Percentiles rank a stretch among this genome's conserved stretches.
These are phyloP conservation scores for Malacosoma neustria DNA, from an alignment of 2,888 invertebrate species.

Conservation along the genomic window DNA sequence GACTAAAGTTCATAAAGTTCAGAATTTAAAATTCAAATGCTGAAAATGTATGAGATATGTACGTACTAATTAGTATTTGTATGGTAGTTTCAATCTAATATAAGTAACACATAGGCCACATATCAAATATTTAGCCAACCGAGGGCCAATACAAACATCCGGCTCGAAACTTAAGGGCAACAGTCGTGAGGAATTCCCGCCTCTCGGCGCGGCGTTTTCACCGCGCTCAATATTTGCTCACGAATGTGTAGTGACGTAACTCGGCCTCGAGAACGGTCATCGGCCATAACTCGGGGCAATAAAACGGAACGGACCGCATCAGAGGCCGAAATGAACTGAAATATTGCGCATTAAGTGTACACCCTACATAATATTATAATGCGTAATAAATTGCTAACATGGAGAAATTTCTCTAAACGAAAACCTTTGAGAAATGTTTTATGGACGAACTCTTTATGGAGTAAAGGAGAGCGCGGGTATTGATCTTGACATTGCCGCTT, in stretches of 20 bases:
- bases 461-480: neutral
- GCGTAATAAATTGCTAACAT: neutral
- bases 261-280: conserved; percentile 2
- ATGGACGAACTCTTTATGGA: neutral
- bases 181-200: neutral
- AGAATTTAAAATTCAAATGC: too few species aligned
- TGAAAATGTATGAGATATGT: too few species aligned
- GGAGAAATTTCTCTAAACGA: neutral
- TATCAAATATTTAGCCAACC: neutral
- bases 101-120: too few species aligned
- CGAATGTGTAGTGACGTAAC: neutral
- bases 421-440: neutral
- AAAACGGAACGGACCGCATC: conserved; percentile 1
- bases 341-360: neutral
- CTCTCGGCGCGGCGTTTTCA: neutral
- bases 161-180: neutral
- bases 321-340: neutral
- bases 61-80: too few species aligned
- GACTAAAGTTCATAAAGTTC: too few species aligned
- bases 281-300: conserved; percentile 5
- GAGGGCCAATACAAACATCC: neutral
- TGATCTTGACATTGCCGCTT: neutral
- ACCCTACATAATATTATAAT: neutral
- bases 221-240: neutral
- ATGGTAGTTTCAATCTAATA: too few species aligned